Conservation (phyloP, 2,888 invertebrate species). For the Tyria jacobaeae region DNA sequence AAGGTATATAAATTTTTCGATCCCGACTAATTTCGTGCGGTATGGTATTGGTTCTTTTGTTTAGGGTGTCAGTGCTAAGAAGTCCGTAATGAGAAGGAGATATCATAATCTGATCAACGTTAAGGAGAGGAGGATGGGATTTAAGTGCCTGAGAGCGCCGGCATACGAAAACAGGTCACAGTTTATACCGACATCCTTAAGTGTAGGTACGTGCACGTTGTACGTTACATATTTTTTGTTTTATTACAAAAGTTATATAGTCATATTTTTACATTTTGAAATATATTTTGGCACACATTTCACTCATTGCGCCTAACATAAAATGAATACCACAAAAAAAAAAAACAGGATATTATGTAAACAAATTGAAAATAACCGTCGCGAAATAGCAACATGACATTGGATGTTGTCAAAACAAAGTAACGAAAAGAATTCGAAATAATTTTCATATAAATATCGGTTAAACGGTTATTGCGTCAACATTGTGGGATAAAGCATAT, state of each 20-base stretch:
- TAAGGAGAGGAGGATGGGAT: constrained; percentile 18
- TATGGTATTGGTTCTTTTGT: constrained; percentile 70
- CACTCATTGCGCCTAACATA: constrained; percentile 14
- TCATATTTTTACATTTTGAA: background rate
- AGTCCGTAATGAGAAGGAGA: constrained; percentile 44
- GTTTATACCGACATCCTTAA: constrained; percentile 40
- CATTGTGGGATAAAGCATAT: constrained; percentile 64
- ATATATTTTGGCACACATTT: constrained; percentile 18
- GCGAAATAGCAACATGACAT: constrained; percentile 35
- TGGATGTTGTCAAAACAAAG: constrained; percentile 37
- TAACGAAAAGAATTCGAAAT: constrained; percentile 42
- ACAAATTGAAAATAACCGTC: constrained; percentile 36
- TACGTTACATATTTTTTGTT: background rate
- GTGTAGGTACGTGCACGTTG: background rate
- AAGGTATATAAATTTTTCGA: constrained; percentile 83
- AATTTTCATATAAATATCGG: constrained; percentile 48
- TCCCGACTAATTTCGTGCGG: constrained; percentile 83
- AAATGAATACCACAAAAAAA: constrained; percentile 24
- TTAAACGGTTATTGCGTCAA: constrained; percentile 46
- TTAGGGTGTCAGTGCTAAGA: constrained; percentile 44
- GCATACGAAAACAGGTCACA: constrained; percentile 43
- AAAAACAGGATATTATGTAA: constrained; percentile 27
- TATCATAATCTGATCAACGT: constrained; percentile 50
- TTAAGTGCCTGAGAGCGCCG: constrained; percentile 33
- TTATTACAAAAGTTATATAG: background rate